Conservation (phyloP, 1,140 invertebrate genomes). For the Centruroides sculpturatus region DNA sequence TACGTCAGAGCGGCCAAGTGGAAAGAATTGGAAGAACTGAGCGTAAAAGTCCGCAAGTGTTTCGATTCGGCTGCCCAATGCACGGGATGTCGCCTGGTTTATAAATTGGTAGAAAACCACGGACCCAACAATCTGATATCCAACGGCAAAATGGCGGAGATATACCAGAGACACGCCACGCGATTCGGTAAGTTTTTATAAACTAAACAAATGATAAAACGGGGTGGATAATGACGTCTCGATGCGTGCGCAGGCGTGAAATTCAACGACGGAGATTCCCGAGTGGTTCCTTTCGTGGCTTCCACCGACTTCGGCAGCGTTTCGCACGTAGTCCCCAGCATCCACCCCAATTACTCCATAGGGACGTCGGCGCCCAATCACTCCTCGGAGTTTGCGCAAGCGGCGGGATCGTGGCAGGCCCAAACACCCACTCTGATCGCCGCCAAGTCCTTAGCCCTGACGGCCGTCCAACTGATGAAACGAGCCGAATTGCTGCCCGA, state of each 20-base stretch:
- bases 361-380: constrained; percentile 23
- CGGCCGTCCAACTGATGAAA: constrained; percentile 16
- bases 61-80: constrained; percentile 24
- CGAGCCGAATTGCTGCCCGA: constrained; percentile 4
- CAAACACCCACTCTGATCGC: constrained; percentile 21
- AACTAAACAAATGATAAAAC: not conserved
- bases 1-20: constrained; percentile 23
- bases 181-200: constrained; percentile 6
- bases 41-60: constrained; percentile 22
- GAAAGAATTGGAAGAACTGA: constrained; percentile 21
- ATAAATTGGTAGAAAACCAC: not conserved
- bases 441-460: constrained; percentile 25
- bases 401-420: constrained; percentile 21
- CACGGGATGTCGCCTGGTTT: constrained; percentile 23
- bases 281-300: constrained; percentile 16
- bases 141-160: constrained; percentile 16
- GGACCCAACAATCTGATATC: constrained; percentile 15
- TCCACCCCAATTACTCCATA: constrained; percentile 27
- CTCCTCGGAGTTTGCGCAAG: constrained; percentile 22
- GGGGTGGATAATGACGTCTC: not conserved
- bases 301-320: constrained; percentile 30
- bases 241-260: not conserved
- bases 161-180: constrained; percentile 17
- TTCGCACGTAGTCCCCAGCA: constrained; percentile 26
- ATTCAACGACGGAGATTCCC: constrained; percentile 9